Base-by-base conservation (phyloP, 2,113 vertebrate species). In the Toxotes jaculatrix region DNA sequence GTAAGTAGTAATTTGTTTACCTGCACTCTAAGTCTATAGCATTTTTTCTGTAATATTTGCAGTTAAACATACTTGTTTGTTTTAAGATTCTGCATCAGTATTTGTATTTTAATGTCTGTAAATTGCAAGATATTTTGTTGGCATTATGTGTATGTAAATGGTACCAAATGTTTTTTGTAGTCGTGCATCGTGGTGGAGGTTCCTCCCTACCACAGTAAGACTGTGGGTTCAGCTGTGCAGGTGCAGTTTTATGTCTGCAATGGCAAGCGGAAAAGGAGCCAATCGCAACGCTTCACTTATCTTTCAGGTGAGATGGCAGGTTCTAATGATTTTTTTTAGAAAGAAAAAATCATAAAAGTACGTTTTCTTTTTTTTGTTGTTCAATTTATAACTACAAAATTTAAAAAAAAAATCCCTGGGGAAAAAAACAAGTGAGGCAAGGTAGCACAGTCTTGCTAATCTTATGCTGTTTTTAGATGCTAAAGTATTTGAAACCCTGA, bases 171-270 rank as follows among this genome's bases (percentile, higher is more conserved):
- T 80, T 45, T 77, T 4, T 73, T 72, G 32, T 73, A 99, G 98
- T 96, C 95, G 64, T 97, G 96, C 92, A 95, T 99, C 82, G 87
- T 98, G 92, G 96, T 98, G 94, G 98, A 99, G 93, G 95, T 99
- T 82, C 98, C 98, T 87, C 97, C 98, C 0, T 99, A 99, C 95
- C 98, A 99, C 94, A 99, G 97, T 88, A 98, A 97, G 96, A 90
- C 96, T 69, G 95, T 97, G 92, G 96, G 95, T 87, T 94, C 97
- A 79, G 96, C 97, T 13, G 96, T 97, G 83, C 98, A 99, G 93
- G 97, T 99, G 92, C 98, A 99, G 93, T 99, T 99, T 94, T 98
- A 98, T 84, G 97, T 99, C 88, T 99, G 98, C 94, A 99, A 99
- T 83, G 98, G 98, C 88, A 99, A 99, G 91, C 95, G 98, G 95